Conservation (phyloP, 2,888 invertebrate genomes). For the Rhorus exstirpatorius region DNA sequence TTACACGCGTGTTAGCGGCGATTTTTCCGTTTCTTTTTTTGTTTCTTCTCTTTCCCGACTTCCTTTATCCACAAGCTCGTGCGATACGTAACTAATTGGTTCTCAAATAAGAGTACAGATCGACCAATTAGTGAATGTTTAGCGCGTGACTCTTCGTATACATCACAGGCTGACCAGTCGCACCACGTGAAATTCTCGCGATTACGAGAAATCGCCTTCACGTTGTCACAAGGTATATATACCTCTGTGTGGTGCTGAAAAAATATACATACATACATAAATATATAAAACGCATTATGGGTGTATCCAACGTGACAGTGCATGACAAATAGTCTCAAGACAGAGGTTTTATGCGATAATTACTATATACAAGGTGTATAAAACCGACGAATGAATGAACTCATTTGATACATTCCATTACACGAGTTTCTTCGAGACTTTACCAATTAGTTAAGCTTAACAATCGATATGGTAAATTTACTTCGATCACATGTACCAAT, state of each 20-base stretch:
- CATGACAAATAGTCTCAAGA: conserved; percentile 36
- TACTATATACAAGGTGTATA: not conserved
- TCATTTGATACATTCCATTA: not conserved
- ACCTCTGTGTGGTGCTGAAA: not conserved
- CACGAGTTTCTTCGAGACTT: not conserved
- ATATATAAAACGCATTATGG: not conserved
- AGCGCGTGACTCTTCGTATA: conserved; percentile 56
- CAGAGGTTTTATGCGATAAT: conserved; percentile 18
- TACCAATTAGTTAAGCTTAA: not conserved
- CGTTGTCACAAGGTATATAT: conserved; percentile 24
- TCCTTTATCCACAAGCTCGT: conserved; percentile 24
- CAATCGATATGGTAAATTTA: not conserved
- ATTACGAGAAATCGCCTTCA: conserved; percentile 15
- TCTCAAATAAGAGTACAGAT: conserved; percentile 51
- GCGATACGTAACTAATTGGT: conserved; percentile 43
- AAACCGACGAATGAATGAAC: conserved; percentile 13
- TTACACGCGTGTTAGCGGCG: not conserved
- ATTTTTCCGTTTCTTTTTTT: not conserved
- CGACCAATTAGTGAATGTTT: conserved; percentile 50
- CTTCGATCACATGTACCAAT: not conserved
- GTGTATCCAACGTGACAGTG: conserved; percentile 41
- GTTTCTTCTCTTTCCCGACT: not conserved
- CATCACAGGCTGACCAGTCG: conserved; percentile 23
- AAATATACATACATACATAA: not conserved
- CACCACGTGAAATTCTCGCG: conserved; percentile 39